Conservation (phyloP, 2,797 vertebrate species). For the Yasuhikotakia modesta region DNA sequence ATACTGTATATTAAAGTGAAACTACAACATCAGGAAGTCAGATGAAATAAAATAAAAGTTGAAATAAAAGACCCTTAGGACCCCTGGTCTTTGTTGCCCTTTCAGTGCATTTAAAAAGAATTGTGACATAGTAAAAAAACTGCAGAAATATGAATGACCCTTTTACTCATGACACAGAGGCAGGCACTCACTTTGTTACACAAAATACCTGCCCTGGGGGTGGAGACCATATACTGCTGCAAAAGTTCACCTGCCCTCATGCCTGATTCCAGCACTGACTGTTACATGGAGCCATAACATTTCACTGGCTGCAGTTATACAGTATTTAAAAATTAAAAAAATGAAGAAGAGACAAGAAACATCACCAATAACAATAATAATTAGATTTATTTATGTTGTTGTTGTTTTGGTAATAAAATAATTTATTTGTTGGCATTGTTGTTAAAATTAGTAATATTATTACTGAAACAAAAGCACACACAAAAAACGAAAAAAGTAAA, state of each 20-base stretch:
- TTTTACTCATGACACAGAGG: background rate
- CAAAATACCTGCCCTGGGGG: constrained; percentile 12
- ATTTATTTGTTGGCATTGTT: too few species aligned
- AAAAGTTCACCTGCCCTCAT: constrained; percentile 11
- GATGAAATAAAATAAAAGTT: too few species aligned
- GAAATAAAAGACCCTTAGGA: background rate
- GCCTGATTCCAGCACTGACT: background rate
- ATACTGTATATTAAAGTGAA: constrained; percentile 6
- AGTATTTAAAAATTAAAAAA: background rate
- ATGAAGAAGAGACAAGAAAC: background rate
- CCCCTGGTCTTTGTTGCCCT: background rate
- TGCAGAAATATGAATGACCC: background rate
- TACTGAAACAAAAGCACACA: too few species aligned
- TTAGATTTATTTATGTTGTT: too few species aligned
- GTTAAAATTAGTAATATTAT: too few species aligned
- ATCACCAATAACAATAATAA: too few species aligned
- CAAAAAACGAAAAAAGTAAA: background rate
- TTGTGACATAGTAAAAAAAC: constrained; percentile 10
- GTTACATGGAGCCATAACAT: background rate
- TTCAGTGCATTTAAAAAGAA: background rate
- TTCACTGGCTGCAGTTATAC: background rate
- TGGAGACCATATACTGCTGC: background rate
- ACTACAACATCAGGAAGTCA: background rate
- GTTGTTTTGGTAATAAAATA: too few species aligned
- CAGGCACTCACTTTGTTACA: background rate